These are phyloP conservation scores for Blastobasis adustella DNA, from an alignment of 2,888 invertebrate species.

Conservation along the genomic window DNA sequence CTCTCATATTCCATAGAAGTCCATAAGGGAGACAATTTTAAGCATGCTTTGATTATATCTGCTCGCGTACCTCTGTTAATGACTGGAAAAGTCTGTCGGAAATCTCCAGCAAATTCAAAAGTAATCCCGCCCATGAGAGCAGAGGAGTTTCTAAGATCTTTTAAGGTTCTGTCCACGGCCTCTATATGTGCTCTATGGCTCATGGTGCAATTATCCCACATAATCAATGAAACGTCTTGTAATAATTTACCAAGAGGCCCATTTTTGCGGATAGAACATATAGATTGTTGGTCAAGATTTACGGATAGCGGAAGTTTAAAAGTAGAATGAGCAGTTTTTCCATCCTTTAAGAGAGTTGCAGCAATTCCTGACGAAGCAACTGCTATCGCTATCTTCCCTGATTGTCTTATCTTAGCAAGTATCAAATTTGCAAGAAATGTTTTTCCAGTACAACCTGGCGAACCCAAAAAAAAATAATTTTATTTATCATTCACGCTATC, in stretches of 20 bases:
- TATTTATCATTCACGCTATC: no score
- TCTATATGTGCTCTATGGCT: conserved; percentile 14
- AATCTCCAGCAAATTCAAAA: conserved; percentile 16
- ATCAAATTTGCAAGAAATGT: no score
- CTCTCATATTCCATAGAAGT: conserved; percentile 15
- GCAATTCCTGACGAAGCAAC: no score
- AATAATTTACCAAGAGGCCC: conserved; percentile 28
- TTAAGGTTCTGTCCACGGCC: conserved; percentile 11
- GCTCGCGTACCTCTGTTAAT: conserved; percentile 16
- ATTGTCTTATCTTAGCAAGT: no score
- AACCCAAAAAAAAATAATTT: no score
- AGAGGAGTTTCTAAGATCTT: conserved; percentile 9
- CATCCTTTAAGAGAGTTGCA: no score
- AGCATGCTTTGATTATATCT: conserved; percentile 13
- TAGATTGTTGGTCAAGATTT: conserved; percentile 15
- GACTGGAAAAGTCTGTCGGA: conserved; percentile 16
- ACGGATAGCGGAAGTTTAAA: conserved; percentile 15
- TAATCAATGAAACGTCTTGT: conserved; percentile 17
- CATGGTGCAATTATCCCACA: no score
- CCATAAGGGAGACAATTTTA: conserved; percentile 16
- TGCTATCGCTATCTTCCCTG: no score
- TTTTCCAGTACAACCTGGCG: no score
- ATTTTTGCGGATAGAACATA: conserved; percentile 20
- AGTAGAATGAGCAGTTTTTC: no score
- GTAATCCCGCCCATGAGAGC: conserved; percentile 12